Conservation (phyloP, 2,113 vertebrate species). For the Gambusia holbrooki region DNA sequence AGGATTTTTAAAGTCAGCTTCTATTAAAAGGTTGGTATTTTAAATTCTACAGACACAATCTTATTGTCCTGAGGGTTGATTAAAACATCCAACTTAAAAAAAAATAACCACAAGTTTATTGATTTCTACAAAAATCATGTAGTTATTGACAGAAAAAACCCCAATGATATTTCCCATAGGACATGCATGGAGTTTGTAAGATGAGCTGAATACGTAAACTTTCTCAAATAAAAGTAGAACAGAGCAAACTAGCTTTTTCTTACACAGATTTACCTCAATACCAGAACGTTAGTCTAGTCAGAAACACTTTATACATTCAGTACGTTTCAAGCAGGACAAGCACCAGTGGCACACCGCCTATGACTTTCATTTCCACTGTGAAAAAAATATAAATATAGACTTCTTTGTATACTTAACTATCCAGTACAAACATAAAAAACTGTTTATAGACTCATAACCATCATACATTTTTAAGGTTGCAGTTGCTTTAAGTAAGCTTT, state of each 20-base stretch:
- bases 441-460: not conserved
- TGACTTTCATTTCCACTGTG: not conserved
- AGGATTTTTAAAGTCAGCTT: not conserved
- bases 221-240: too few relatives aligned
- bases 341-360: not conserved
- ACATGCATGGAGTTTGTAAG: too few relatives aligned
- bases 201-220: too few relatives aligned
- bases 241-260: too few relatives aligned
- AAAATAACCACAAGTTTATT: too few relatives aligned
- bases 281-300: too few relatives aligned
- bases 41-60: not conserved
- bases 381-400: not conserved
- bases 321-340: not conserved
- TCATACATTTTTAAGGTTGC: not conserved
- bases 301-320: too few relatives aligned
- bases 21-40: not conserved
- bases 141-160: too few relatives aligned
- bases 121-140: too few relatives aligned
- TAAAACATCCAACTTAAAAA: too few relatives aligned
- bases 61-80: not conserved
- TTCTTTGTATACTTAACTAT: not conserved
- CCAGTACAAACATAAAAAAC: not conserved
- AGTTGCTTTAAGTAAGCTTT: not conserved
- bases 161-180: too few relatives aligned
- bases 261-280: too few relatives aligned